Percentiles rank a stretch among this genome's conserved stretches.
phyloP scores from a whole-genome alignment of 2,797 vertebrate genomes.

The Helarctos malayanus region DNA sequence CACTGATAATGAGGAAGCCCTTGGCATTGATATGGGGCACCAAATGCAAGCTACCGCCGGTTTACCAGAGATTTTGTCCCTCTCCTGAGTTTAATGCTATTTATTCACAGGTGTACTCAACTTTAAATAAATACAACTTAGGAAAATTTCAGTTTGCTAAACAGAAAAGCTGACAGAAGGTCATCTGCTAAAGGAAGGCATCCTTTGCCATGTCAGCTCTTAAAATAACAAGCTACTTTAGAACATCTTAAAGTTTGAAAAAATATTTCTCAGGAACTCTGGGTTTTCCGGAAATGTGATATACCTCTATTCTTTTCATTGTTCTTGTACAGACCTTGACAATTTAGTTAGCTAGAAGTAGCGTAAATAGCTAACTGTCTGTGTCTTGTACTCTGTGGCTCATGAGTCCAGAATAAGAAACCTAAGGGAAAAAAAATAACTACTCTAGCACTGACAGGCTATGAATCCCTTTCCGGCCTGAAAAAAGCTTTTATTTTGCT shows the following conservation, averaged over 20 bases:
- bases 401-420: not conserved
- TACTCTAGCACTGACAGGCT: not conserved
- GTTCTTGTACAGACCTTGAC: not conserved
- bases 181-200: not conserved
- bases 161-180: not conserved
- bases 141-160: not conserved
- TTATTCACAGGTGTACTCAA: not conserved
- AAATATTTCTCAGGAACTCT: not conserved
- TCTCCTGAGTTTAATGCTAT: not conserved
- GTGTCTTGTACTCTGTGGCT: not conserved
- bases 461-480: not conserved
- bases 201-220: not conserved
- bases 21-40: not conserved
- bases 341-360: not conserved
- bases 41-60: not conserved
- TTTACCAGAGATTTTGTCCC: not conserved
- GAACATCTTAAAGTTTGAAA: slow-evolving; percentile 27
- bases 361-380: not conserved
- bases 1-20: not conserved
- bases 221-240: not conserved
- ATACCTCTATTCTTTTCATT: not conserved
- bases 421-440: not conserved
- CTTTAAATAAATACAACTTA: slow-evolving; percentile 41
- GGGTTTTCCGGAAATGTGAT: not conserved
- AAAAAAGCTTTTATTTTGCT: slow-evolving; percentile 51